These are phyloP conservation scores for Drosophila pandora DNA, from an alignment of 1,140 invertebrate genomes.

Conservation along the genomic window DNA sequence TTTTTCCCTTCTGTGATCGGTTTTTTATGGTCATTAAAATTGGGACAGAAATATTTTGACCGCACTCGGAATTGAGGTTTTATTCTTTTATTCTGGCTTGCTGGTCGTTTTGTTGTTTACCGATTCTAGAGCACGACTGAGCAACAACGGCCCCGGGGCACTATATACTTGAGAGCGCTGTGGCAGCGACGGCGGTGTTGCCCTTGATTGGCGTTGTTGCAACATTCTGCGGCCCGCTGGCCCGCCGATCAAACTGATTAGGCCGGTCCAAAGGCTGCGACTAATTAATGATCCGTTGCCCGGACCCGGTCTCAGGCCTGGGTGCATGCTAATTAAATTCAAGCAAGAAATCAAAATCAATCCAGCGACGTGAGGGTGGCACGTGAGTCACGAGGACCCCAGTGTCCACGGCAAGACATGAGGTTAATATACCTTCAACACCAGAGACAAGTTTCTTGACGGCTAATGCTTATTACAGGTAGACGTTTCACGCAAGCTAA, in stretches of 20 bases:
- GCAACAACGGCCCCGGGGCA: slow-evolving; percentile 21
- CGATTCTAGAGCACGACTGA: slow-evolving; percentile 65
- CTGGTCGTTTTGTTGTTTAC: slow-evolving; percentile 22
- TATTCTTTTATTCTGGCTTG: slow-evolving; percentile 19
- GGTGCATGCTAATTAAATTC: slow-evolving; percentile 74
- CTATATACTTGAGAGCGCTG: slow-evolving; percentile 13
- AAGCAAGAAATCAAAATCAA: slow-evolving; percentile 29
- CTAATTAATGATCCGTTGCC: slow-evolving; percentile 71
- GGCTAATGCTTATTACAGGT: neutral
- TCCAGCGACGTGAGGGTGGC: slow-evolving; percentile 21
- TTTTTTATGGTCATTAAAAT: slow-evolving; percentile 82
- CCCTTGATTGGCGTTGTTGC: slow-evolving; percentile 52
- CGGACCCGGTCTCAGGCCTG: neutral
- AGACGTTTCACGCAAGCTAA: slow-evolving; percentile 4
- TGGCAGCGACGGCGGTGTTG: slow-evolving; percentile 40
- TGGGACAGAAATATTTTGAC: slow-evolving; percentile 79
- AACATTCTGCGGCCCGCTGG: slow-evolving; percentile 49
- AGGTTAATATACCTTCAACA: neutral
- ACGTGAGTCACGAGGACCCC: slow-evolving; percentile 34
- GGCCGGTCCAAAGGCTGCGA: slow-evolving; percentile 41
- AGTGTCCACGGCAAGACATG: too few species aligned
- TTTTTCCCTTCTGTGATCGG: slow-evolving; percentile 48
- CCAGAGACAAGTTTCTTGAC: neutral
- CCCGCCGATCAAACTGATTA: slow-evolving; percentile 58
- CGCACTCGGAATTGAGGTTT: slow-evolving; percentile 32